Base-by-base conservation (phyloP, 2,888 invertebrate species). In the Melinaea menophilus region DNA sequence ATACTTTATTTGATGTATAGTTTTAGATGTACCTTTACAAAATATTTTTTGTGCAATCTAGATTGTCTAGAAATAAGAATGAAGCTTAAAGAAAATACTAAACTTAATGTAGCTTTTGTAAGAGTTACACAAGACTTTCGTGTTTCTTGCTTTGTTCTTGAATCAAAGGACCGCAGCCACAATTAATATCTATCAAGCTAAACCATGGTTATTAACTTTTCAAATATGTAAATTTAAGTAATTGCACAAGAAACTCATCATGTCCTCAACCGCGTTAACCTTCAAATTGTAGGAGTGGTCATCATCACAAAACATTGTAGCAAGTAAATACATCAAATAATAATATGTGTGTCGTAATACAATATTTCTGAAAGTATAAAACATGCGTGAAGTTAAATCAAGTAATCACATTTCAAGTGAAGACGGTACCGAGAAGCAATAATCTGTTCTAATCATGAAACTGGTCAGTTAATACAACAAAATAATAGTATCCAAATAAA, bases 351-450 rank as follows among this genome's bases (percentile, higher is more conserved):
- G 85, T 82, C 78, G 87, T 75, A 87, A 87, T 79, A 75, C 74
- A 76, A 82, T 84, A 82, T 79, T 77, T 75, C 73, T 74, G 78
- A 82, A 79, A 80, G 80, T 87, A 86, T 87, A 87, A 79, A 86
- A 84, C 78, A 79, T 77, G 78, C 72, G 81, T 75, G 76, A 73
- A 75, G 76, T 70, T 76, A 76, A 76, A 73, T 73, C 72, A 75
- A 74, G 73, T 78, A 79, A 76, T 74, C 84, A 84, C 74, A 84
- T 75, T 79, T 76, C 73, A 73, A 79, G 75, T 79, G 64, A 67
- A 63, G 64, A 68, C 63, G 67, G 66, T 64, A 63, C 64, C 22
- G 65, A 71, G 73, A 80, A 71, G 70, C 73, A 72, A 74, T 73
- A 71, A 71, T 69, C 66, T 71, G 67, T 65, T 64, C 65, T 74